Conservation (phyloP, 2,888 invertebrate species). For the Protula sp. region DNA sequence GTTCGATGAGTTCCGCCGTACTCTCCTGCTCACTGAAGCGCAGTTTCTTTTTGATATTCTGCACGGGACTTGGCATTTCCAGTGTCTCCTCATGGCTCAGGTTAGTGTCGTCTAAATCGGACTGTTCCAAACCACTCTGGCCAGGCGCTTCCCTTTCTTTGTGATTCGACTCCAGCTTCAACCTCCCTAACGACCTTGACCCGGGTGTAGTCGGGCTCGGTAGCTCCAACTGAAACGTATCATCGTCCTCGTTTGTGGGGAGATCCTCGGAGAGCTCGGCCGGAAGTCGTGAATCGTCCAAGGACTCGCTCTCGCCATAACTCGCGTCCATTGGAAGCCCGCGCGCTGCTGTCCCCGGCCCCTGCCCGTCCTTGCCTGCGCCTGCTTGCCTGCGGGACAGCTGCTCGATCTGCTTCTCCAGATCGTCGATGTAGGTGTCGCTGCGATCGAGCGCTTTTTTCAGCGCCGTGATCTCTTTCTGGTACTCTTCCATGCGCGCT, state of each 20-base stretch:
- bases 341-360: no score
- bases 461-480: conserved; percentile 42
- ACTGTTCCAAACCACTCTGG: not conserved
- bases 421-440: conserved; percentile 44
- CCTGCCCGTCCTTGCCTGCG: no score
- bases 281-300: not conserved
- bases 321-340: no score
- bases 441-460: conserved; percentile 45
- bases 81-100: not conserved
- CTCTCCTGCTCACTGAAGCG: conserved; percentile 1
- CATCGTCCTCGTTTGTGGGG: not conserved
- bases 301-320: not conserved
- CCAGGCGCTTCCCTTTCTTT: not conserved
- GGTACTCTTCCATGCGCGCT: conserved; percentile 37
- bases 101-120: not conserved
- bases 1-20: not conserved
- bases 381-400: not conserved
- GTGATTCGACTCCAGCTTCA: not conserved
- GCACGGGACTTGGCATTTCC: not conserved
- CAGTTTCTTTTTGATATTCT: conserved; percentile 11
- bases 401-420: conserved; percentile 32
- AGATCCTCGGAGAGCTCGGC: not conserved
- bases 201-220: conserved; percentile 21
- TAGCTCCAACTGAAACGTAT: conserved; percentile 41
- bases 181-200: not conserved